A percentile compares a stretch with the other conserved stretches of the same genome.
Conservation (phyloP, 2,113 vertebrate genomes). For the Ageneiosus marmoratus region DNA sequence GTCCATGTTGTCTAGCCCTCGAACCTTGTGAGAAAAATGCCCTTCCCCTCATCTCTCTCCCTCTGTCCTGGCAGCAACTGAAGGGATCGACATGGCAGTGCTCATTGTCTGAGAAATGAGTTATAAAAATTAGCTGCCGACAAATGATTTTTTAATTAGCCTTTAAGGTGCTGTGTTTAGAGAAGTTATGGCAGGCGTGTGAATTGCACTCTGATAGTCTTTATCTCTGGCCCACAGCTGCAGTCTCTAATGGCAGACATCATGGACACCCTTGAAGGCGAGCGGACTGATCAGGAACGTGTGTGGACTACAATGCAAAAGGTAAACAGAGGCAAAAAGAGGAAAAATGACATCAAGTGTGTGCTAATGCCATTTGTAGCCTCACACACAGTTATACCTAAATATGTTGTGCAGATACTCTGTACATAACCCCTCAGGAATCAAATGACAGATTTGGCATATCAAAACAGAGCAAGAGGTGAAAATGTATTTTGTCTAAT, state of each 20-base stretch:
- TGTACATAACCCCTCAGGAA: too few relatives aligned
- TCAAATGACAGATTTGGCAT: too few relatives aligned
- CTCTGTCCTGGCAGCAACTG: conserved; percentile 22
- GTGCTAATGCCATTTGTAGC: conserved; percentile 52
- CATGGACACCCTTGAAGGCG: conserved; percentile 82
- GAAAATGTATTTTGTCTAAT: not conserved
- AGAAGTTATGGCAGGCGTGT: conserved; percentile 77
- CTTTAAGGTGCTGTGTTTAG: conserved; percentile 87
- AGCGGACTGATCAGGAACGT: conserved; percentile 64
- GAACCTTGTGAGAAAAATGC: conserved; percentile 24
- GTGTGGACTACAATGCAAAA: conserved; percentile 79
- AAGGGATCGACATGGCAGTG: conserved; percentile 61
- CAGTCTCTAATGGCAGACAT: conserved; percentile 83
- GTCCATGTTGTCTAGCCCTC: conserved; percentile 44
- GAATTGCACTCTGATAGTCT: conserved; percentile 81
- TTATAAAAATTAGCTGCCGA: conserved; percentile 84
- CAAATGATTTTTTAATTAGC: conserved; percentile 90
- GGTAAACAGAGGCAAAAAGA: conserved; percentile 69
- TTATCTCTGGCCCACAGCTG: conserved; percentile 84
- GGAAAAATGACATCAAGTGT: conserved; percentile 66
- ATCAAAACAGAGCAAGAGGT: too few relatives aligned
- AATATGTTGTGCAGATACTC: too few relatives aligned
- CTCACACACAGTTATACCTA: not conserved
- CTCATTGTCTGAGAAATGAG: conserved; percentile 76
- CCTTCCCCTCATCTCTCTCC: not conserved